Conservation (phyloP, 23 tunicate species). For the Pegea sp. region DNA sequence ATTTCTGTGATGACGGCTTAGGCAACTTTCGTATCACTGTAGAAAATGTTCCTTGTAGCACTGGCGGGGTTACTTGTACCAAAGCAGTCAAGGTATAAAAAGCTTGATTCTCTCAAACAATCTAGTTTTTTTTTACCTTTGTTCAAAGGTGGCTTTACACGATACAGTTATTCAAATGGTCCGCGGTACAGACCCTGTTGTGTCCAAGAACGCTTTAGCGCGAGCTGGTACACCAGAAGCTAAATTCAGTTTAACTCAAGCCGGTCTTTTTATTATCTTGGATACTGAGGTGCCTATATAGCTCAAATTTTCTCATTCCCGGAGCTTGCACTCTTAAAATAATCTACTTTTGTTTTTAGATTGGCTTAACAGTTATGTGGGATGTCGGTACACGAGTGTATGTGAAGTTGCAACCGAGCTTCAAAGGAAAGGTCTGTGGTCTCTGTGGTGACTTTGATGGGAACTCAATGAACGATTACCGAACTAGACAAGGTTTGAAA, state of each 20-base stretch:
- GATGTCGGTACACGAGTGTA: slow-evolving; percentile 88
- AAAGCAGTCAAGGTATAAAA: slow-evolving; percentile 71
- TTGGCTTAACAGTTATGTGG: slow-evolving; percentile 77
- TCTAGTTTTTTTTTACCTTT: slow-evolving; percentile 2
- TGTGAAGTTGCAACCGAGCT: slow-evolving; percentile 68
- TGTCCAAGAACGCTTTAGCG: slow-evolving; percentile 46
- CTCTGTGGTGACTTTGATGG: slow-evolving; percentile 88
- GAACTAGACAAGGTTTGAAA: slow-evolving; percentile 52
- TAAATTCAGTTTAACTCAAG: slow-evolving; percentile 21
- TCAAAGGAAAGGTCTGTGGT: slow-evolving; percentile 52
- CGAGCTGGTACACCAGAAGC: slow-evolving; percentile 67
- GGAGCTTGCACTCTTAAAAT: neutral
- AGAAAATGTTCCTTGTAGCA: slow-evolving; percentile 94
- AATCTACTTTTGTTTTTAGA: slow-evolving; percentile 11
- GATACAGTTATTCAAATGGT: slow-evolving; percentile 80
- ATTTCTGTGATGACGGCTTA: slow-evolving; percentile 62
- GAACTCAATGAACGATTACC: slow-evolving; percentile 58
- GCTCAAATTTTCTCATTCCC: neutral
- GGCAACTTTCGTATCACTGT: slow-evolving; percentile 78
- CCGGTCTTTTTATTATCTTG: slow-evolving; percentile 53
- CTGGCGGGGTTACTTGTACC: slow-evolving; percentile 93
- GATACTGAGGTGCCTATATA: slow-evolving; percentile 27
- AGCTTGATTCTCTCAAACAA: neutral
- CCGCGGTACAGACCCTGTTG: slow-evolving; percentile 62
- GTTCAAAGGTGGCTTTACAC: slow-evolving; percentile 30